Conservation (phyloP, 2,888 invertebrate genomes). For the Ophion costatus region DNA sequence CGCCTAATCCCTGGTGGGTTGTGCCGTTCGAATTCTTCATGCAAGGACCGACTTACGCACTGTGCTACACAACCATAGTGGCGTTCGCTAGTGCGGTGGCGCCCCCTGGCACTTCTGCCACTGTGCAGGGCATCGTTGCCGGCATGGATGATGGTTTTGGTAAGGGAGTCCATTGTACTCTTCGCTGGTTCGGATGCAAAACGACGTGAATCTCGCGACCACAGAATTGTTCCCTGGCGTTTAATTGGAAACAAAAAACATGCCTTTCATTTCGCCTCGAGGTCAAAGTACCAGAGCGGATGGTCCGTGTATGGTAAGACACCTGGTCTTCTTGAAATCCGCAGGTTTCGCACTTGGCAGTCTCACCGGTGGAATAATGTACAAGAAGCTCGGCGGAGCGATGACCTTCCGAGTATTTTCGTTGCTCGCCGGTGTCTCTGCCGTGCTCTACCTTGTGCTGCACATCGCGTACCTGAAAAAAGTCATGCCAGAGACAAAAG, state of each 20-base stretch:
- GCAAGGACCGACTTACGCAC: constrained; percentile 94
- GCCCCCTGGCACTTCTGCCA: constrained; percentile 90
- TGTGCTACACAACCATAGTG: constrained; percentile 93
- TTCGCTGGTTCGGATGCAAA: neutral
- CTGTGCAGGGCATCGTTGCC: constrained; percentile 93
- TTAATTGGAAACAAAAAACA: neutral
- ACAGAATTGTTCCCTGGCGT: neutral
- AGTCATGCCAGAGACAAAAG: constrained; percentile 74
- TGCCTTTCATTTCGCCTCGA: too few relatives aligned
- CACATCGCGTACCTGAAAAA: constrained; percentile 81
- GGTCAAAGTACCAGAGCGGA: too few relatives aligned
- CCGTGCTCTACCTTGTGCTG: constrained; percentile 83
- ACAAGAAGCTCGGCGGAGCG: constrained; percentile 87
- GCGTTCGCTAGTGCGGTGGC: constrained; percentile 86
- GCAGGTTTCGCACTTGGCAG: constrained; percentile 91
- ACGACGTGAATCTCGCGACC: neutral
- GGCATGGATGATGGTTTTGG: constrained; percentile 95
- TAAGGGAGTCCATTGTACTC: constrained; percentile 77
- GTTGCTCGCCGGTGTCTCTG: constrained; percentile 82
- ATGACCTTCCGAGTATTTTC: constrained; percentile 85
- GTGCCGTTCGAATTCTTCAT: constrained; percentile 91
- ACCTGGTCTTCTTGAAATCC: constrained; percentile 39
- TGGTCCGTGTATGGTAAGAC: neutral
- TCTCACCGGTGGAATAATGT: constrained; percentile 89
- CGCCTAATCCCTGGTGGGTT: constrained; percentile 92